phyloP scores from a whole-genome alignment of 53 echinoderm and acorn worm species.

The Arbacia lixula region DNA sequence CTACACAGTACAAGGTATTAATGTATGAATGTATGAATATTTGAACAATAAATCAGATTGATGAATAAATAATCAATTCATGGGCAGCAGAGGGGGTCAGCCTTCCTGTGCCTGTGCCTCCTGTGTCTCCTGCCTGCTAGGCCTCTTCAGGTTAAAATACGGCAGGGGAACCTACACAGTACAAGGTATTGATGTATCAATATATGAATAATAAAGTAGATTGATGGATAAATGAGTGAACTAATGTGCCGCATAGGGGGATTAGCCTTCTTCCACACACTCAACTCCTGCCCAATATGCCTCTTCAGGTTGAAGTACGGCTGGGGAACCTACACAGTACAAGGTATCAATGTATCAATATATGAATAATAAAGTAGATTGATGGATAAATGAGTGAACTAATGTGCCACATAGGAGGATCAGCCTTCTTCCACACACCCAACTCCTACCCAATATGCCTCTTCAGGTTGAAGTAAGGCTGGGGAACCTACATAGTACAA shows the following conservation, averaged over 20 bases:
- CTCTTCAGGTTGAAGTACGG: neutral
- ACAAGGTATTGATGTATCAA: too few relatives aligned
- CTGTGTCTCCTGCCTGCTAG: conserved; percentile 29
- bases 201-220: too few relatives aligned
- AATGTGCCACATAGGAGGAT: neutral
- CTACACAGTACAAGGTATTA: conserved; percentile 26
- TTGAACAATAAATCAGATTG: too few relatives aligned
- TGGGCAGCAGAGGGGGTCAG: conserved; percentile 41
- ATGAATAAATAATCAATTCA: too few relatives aligned
- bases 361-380: too few relatives aligned
- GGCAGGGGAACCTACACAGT: conserved; percentile 56
- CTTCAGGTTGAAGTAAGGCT: neutral
- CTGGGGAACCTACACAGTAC: conserved; percentile 5
- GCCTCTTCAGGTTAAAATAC: conserved; percentile 56
- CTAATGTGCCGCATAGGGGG: neutral
- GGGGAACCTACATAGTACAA: conserved; percentile 11
- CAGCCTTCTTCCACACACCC: neutral
- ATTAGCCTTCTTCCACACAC: neutral
- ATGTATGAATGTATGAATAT: too few relatives aligned
- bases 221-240: too few relatives aligned
- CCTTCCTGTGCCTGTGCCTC: neutral
- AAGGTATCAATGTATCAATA: too few relatives aligned
- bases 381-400: too few relatives aligned
- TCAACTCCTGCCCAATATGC: too few relatives aligned
- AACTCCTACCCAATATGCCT: too few relatives aligned